Evolutionary conservation across 2,888 invertebrate genomes (phyloP).

Genomic region (Pterobdella sp.): DNA sequence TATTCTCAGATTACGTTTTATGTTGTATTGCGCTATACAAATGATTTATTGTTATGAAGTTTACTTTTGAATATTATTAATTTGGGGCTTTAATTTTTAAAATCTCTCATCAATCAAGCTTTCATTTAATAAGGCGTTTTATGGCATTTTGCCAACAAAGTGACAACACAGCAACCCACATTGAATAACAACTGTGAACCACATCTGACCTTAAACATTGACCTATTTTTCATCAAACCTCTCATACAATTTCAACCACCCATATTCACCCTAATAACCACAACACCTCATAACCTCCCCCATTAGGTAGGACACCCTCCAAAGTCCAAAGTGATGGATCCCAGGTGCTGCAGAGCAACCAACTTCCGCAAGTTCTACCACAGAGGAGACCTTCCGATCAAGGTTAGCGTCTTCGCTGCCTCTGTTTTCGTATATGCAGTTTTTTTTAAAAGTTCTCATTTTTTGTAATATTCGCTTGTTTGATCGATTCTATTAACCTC

Average conservation of each 20-base stretch:
- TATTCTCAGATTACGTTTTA: not conserved
- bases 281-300: not conserved
- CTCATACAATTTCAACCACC: too few species aligned
- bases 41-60: not conserved
- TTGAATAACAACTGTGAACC: too few species aligned
- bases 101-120: not conserved
- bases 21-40: not conserved
- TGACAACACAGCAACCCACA: too few species aligned
- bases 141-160: too few species aligned
- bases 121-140: too few species aligned
- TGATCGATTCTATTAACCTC: too few species aligned
- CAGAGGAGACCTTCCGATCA: conserved; percentile 70
- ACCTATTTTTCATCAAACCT: too few species aligned
- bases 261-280: too few species aligned
- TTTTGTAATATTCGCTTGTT: too few species aligned
- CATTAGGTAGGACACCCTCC: conserved; percentile 20
- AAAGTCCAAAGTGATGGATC: not conserved
- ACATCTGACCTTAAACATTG: too few species aligned
- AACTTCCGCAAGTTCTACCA: conserved; percentile 66
- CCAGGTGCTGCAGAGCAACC: conserved; percentile 37
- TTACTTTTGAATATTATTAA: not conserved
- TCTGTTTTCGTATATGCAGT: too few species aligned
- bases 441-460: too few species aligned
- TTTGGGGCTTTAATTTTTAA: not conserved
- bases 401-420: conserved; percentile 65